These are phyloP conservation scores for Gambusia holbrooki DNA, from an alignment of 2,113 vertebrate species.

Conservation along the genomic window DNA sequence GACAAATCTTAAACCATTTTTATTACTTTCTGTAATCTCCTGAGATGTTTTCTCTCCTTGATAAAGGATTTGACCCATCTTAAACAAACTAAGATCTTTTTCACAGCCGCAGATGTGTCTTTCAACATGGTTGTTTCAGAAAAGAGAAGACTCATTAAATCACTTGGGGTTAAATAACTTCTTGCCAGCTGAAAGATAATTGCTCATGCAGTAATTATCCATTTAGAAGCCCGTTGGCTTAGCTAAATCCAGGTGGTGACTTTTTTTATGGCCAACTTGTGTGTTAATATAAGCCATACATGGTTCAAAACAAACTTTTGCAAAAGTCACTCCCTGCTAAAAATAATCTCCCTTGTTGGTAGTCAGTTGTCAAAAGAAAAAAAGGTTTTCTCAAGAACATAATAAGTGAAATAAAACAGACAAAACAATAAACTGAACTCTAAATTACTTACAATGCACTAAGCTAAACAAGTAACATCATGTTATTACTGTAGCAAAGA, in stretches of 20 bases:
- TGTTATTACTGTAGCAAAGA: background rate
- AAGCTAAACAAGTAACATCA: background rate
- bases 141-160: too few relatives aligned
- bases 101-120: too few relatives aligned
- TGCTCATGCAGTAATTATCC: too few relatives aligned
- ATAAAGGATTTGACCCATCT: background rate
- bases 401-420: background rate
- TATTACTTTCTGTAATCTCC: background rate
- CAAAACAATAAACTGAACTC: background rate
- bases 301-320: background rate
- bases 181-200: too few relatives aligned
- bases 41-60: background rate
- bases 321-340: background rate
- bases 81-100: too few relatives aligned
- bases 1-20: background rate
- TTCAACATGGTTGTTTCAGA: too few relatives aligned
- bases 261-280: too few relatives aligned
- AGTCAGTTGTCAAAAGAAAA: background rate
- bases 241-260: too few relatives aligned
- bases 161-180: too few relatives aligned
- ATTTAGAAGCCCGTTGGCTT: too few relatives aligned
- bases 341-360: background rate
- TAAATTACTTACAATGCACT: background rate
- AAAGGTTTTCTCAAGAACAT: background rate
- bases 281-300: background rate